Percentiles rank a stretch among this genome's conserved stretches.
Conservation (phyloP, 1,140 invertebrate genomes). For the Portunus trituberculatus region DNA sequence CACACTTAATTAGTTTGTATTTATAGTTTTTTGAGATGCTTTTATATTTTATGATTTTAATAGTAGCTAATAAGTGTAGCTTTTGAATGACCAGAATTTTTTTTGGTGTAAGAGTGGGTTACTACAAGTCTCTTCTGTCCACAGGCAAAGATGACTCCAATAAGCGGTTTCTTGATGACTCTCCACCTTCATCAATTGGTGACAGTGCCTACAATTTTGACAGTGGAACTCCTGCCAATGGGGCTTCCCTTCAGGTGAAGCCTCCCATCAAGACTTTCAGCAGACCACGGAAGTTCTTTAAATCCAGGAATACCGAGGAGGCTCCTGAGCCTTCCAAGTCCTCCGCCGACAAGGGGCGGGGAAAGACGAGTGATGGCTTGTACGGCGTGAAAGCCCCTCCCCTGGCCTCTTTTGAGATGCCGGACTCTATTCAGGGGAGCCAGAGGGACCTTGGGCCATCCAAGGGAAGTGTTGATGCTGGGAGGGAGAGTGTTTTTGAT, state of each 20-base stretch:
- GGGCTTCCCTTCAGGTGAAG: conserved; percentile 60
- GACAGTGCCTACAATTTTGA: conserved; percentile 68
- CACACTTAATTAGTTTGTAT: too few species aligned
- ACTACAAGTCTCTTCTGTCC: not conserved
- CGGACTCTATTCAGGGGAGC: conserved; percentile 52
- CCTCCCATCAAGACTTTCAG: conserved; percentile 65
- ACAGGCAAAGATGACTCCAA: conserved; percentile 76
- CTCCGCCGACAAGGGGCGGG: conserved; percentile 45
- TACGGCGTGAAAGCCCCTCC: conserved; percentile 58
- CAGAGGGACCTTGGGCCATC: not conserved
- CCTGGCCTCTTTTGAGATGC: conserved; percentile 60
- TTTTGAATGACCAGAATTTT: too few species aligned
- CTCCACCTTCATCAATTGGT: conserved; percentile 61
- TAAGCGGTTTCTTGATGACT: conserved; percentile 67
- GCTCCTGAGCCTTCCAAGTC: conserved; percentile 58
- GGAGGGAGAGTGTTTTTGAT: conserved; percentile 48
- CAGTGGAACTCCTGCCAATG: conserved; percentile 64
- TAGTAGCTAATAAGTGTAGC: too few species aligned
- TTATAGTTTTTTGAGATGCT: too few species aligned
- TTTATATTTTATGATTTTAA: too few species aligned
- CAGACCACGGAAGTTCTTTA: conserved; percentile 78
- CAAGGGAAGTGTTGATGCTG: conserved; percentile 55
- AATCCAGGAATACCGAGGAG: conserved; percentile 72
- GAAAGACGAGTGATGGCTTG: conserved; percentile 44
- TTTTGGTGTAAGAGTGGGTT: too few species aligned